These are phyloP conservation scores for Dolichallabes microphthalmus DNA, from an alignment of 2,113 vertebrate genomes.

Conservation along the genomic window DNA sequence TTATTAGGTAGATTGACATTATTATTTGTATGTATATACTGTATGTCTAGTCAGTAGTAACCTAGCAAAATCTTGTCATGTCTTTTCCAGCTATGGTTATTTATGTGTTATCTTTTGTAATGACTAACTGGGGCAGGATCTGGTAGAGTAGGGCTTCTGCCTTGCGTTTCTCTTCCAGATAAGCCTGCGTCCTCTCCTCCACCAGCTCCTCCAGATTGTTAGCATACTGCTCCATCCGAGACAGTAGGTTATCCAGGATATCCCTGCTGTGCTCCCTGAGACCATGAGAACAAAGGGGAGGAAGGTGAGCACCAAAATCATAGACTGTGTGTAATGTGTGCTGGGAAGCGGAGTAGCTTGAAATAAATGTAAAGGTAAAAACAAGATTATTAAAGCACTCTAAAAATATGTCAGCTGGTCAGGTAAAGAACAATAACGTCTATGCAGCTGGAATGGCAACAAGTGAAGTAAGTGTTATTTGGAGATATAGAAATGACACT, in stretches of 20 bases:
- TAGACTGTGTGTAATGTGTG: background rate
- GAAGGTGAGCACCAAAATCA: background rate
- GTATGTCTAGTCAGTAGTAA: background rate
- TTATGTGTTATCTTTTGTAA: background rate
- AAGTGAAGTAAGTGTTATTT: background rate
- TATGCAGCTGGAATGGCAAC: background rate
- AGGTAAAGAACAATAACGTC: background rate
- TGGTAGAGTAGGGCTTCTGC: conserved; percentile 93
- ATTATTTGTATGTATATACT: background rate
- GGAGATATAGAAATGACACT: background rate
- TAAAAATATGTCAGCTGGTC: background rate
- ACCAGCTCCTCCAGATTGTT: conserved; percentile 96
- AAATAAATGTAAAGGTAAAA: background rate
- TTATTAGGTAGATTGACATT: background rate
- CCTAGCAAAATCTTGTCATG: background rate
- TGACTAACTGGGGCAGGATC: conserved; percentile 91
- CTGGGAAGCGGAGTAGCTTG: background rate
- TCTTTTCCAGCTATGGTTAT: background rate
- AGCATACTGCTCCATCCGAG: conserved; percentile 94
- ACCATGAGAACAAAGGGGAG: background rate
- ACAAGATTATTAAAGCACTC: background rate
- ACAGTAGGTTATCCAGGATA: conserved; percentile 91
- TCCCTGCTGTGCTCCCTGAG: conserved; percentile 85
- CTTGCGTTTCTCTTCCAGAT: conserved; percentile 93
- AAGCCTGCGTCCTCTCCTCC: conserved; percentile 90